Percentiles rank a stretch among this genome's conserved stretches.
phyloP scores from a whole-genome alignment of 2,888 invertebrate species.

The Scrobipalpa costella region DNA sequence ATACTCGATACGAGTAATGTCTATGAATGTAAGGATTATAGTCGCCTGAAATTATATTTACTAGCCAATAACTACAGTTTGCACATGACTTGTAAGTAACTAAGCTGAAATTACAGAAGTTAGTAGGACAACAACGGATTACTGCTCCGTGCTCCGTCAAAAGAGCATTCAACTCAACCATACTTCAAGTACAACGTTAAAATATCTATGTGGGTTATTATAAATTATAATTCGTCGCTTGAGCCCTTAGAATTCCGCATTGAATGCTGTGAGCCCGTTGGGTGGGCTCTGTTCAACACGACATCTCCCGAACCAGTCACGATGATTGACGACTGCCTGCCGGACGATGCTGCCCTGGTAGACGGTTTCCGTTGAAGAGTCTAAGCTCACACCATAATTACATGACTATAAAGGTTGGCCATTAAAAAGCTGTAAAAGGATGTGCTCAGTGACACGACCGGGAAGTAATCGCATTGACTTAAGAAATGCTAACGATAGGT shows the following conservation, averaged over 20 bases:
- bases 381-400: slow-evolving; percentile 12
- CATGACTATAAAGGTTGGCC: neutral
- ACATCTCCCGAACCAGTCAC: slow-evolving; percentile 56
- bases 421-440: slow-evolving; percentile 19
- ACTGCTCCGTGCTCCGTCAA: slow-evolving; percentile 3
- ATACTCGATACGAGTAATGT: neutral
- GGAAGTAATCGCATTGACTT: neutral
- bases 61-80: neutral
- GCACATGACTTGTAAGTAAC: neutral
- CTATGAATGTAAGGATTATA: neutral
- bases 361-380: slow-evolving; percentile 35
- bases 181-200: neutral
- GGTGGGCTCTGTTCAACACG: slow-evolving; percentile 53
- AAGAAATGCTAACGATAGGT: neutral
- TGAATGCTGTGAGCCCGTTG: slow-evolving; percentile 54
- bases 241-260: slow-evolving; percentile 28
- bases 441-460: slow-evolving; percentile 5
- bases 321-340: slow-evolving; percentile 64
- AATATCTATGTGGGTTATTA: neutral
- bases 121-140: neutral
- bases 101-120: neutral
- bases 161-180: neutral
- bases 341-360: slow-evolving; percentile 39
- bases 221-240: slow-evolving; percentile 8
- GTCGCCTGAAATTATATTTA: neutral